Percentiles rank a stretch among this genome's conserved stretches.
phyloP scores from a whole-genome alignment of 2,797 vertebrate species.

The Buphagus erythrorhynchus region DNA sequence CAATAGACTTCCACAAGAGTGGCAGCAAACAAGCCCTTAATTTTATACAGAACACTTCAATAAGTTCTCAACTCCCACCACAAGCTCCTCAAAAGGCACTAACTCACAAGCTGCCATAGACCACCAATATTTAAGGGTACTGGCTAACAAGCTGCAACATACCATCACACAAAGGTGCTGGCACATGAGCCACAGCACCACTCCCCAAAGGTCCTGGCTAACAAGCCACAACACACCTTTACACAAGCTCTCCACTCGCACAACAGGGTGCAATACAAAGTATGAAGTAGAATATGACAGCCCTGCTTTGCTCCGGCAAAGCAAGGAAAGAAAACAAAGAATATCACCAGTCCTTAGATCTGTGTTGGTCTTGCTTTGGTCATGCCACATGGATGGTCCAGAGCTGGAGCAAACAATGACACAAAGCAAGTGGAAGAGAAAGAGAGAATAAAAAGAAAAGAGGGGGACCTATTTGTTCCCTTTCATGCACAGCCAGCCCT shows the following conservation, averaged over 20 bases:
- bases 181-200: not conserved
- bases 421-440: not conserved
- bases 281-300: not conserved
- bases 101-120: not conserved
- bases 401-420: not conserved
- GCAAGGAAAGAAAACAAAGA: not conserved
- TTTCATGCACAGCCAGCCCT: not conserved
- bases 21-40: not conserved
- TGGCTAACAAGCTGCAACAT: not conserved
- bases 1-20: not conserved
- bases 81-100: not conserved
- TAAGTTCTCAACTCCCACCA: not conserved
- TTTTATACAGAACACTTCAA: not conserved
- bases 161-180: not conserved
- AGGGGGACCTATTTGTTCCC: not conserved
- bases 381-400: not conserved
- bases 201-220: not conserved
- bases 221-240: not conserved
- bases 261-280: not conserved
- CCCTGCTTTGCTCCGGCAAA: not conserved
- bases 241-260: not conserved
- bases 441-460: not conserved
- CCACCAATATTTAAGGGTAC: not conserved
- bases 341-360: not conserved
- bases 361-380: not conserved